Conservation (phyloP, 92 coral and sea anemone species). For the Siderastrea siderea region DNA sequence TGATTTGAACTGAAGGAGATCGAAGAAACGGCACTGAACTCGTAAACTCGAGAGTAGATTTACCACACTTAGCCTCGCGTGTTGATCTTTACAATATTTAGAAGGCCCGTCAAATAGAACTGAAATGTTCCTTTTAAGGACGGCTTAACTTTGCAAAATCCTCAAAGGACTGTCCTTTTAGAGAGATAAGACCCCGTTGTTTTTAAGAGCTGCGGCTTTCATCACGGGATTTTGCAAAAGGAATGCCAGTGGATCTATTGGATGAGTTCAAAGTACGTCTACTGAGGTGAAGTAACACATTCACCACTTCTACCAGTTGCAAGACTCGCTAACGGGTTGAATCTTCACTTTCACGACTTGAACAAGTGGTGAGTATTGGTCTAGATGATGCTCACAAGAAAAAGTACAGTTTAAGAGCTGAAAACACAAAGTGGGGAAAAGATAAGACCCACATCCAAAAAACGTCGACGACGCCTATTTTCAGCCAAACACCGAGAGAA, state of each 20-base stretch:
- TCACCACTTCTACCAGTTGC: slow-evolving; percentile 53
- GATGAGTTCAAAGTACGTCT: slow-evolving; percentile 22
- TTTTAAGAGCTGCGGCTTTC: slow-evolving; percentile 68
- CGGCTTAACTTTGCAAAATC: slow-evolving; percentile 30
- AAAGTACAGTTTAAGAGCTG: too few species aligned
- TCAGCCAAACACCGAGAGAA: too few species aligned
- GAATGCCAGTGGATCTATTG: slow-evolving; percentile 39
- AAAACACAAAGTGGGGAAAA: too few species aligned
- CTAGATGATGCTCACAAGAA: too few species aligned
- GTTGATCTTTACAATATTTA: slow-evolving; percentile 43
- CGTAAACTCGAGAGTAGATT: slow-evolving; percentile 49
- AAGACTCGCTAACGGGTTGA: not conserved
- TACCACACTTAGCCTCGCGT: slow-evolving; percentile 29
- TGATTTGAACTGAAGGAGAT: slow-evolving; percentile 40
- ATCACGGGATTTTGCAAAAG: slow-evolving; percentile 46
- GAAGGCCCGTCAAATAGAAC: slow-evolving; percentile 26
- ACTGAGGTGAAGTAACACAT: slow-evolving; percentile 22
- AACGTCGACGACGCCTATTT: too few species aligned
- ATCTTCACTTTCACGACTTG: too few species aligned
- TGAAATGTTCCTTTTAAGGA: slow-evolving; percentile 67
- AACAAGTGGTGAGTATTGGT: too few species aligned
- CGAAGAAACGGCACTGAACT: slow-evolving; percentile 38
- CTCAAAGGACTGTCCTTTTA: slow-evolving; percentile 52
- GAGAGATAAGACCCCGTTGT: slow-evolving; percentile 58
- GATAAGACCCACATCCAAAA: too few species aligned